These are phyloP conservation scores for Crocodylus rhombifer DNA, from an alignment of 2,797 vertebrate species.

Conservation along the genomic window DNA sequence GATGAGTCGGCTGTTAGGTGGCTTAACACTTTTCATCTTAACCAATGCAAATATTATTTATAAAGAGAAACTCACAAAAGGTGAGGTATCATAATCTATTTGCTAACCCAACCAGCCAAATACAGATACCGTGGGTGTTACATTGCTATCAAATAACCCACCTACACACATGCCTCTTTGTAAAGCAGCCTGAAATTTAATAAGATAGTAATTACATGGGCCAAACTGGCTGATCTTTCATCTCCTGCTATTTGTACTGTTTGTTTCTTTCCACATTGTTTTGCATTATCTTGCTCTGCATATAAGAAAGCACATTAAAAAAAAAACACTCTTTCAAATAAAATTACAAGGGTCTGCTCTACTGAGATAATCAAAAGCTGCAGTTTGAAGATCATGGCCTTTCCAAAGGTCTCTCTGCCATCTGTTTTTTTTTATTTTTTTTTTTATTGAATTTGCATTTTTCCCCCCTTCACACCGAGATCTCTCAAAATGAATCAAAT, in stretches of 20 bases:
- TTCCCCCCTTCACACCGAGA: conserved; percentile 16
- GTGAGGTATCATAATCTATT: background rate
- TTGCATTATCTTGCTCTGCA: conserved; percentile 58
- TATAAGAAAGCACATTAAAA: conserved; percentile 20
- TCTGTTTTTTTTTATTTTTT: conserved; percentile 9
- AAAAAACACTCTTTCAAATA: conserved; percentile 37
- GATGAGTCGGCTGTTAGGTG: background rate
- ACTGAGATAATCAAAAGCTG: conserved; percentile 53
- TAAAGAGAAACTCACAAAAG: background rate
- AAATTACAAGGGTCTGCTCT: conserved; percentile 49
- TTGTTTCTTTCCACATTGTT: conserved; percentile 37
- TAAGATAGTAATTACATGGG: conserved; percentile 31
- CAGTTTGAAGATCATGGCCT: conserved; percentile 49
- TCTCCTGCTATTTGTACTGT: conserved; percentile 17
- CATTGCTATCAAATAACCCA: background rate
- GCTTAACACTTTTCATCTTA: background rate
- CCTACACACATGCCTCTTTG: background rate
- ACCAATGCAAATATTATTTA: background rate
- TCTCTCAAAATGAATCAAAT: conserved; percentile 53
- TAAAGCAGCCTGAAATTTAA: conserved; percentile 17
- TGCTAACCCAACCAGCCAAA: background rate
- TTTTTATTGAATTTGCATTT: conserved; percentile 64
- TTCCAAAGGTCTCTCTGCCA: conserved; percentile 58
- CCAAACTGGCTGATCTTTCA: conserved; percentile 31
- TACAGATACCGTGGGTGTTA: background rate